A percentile compares a stretch with the other conserved stretches of the same genome.
Conservation (phyloP, 1,140 invertebrate genomes). For the Gryon sp. region DNA sequence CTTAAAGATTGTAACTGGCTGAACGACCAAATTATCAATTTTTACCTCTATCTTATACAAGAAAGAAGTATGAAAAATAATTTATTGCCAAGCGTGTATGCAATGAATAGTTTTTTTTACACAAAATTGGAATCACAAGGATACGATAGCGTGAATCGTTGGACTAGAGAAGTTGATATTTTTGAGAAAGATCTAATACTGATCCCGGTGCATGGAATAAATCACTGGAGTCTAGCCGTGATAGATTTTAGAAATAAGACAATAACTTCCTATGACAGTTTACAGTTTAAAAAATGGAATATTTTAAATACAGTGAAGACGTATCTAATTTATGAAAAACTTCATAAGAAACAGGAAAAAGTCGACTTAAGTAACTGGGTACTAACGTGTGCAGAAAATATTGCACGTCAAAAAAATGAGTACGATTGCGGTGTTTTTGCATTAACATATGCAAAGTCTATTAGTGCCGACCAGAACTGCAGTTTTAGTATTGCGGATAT, state of each 20-base stretch:
- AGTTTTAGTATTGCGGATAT: too few species aligned
- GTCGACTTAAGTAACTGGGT: too few species aligned
- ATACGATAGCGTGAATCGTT: constrained; percentile 86
- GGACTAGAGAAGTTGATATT: constrained; percentile 95
- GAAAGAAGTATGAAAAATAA: constrained; percentile 83
- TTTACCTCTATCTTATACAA: constrained; percentile 93
- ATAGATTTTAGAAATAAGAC: constrained; percentile 89
- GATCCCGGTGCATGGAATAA: constrained; percentile 94
- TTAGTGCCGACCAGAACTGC: too few species aligned
- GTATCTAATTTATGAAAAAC: too few species aligned
- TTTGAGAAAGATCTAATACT: constrained; percentile 91
- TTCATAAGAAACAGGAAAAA: too few species aligned
- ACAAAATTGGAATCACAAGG: constrained; percentile 88
- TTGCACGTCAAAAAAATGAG: too few species aligned
- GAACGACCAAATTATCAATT: constrained; percentile 98
- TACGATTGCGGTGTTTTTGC: too few species aligned
- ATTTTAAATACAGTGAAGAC: too few species aligned
- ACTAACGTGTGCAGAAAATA: too few species aligned
- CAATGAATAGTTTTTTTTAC: constrained; percentile 98
- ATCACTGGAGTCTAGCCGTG: constrained; percentile 97
- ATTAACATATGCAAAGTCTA: too few species aligned
- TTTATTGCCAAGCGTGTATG: constrained; percentile 86
- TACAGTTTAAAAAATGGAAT: too few species aligned
- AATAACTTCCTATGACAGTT: constrained; percentile 95
- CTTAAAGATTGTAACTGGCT: too few species aligned